Evolutionary conservation across 2,113 vertebrate species (phyloP).

Genomic region (Pygoscelis adeliae): DNA sequence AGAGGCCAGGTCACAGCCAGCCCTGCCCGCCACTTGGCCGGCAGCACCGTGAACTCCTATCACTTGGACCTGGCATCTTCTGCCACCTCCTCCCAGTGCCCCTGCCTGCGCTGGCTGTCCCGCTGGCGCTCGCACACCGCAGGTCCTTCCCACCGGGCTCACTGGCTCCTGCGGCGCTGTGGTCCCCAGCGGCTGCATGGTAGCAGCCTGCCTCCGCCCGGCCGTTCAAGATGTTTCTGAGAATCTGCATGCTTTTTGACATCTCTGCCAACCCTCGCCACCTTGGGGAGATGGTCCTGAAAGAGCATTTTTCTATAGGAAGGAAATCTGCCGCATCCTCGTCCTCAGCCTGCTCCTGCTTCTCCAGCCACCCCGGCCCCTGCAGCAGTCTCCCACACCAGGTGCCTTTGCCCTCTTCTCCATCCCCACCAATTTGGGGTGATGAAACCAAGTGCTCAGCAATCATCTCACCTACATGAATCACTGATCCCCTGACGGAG

Average conservation of each 20-base stretch:
- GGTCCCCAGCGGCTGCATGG: rapidly evolving
- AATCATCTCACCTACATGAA: background rate
- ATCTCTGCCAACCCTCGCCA: background rate
- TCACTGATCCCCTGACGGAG: rapidly evolving
- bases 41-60: background rate
- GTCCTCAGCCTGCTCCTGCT: background rate
- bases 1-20: background rate
- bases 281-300: background rate
- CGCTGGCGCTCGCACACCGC: rapidly evolving
- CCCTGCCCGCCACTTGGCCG: background rate
- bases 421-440: background rate
- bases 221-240: background rate
- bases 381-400: background rate
- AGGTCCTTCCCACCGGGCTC: background rate
- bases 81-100: background rate
- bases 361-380: background rate
- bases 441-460: background rate
- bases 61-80: background rate
- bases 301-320: background rate
- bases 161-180: rapidly evolving
- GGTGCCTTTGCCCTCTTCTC: background rate
- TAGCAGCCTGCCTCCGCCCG: rapidly evolving
- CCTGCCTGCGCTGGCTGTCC: rapidly evolving
- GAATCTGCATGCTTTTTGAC: background rate
- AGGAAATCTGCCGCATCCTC: background rate